Base-by-base conservation (phyloP, 2,888 invertebrate genomes). In the Mythimna impura region DNA sequence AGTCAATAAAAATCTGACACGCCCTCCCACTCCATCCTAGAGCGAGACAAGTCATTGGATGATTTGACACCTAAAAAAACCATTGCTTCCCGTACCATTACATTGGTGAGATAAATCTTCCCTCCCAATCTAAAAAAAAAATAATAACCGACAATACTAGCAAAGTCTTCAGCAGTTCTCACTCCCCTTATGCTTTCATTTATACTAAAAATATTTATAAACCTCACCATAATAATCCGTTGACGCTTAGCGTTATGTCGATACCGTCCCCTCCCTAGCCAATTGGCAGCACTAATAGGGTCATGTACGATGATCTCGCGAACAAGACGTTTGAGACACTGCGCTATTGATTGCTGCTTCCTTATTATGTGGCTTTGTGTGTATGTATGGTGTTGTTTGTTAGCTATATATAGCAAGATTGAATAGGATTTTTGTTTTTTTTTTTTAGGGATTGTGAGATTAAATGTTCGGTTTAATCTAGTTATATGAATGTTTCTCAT, bases 241-340 rank as follows among this genome's bases (percentile, higher is more conserved):
- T 50, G 58, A 82, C 72, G 70, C 25, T 20, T 25, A 34, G 57
- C 22, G 47, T 63, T 54, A 57, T 79, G 78, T 82, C 79, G 80
- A 81, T 62, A 63, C 10, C 50, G 70, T 73, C 70, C 61, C 73
- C 61, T 82, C 73, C 54, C 73, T 78, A 43, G 82, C n/a, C 80
- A 61, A 82, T 78, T 68, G 82, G 30, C 55, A 12, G 72, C 63
- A 69, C 68, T 82, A 82, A 82, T 82, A 82, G 70, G 83, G 80
- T 71, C 80, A 79, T 82, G 82, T 81, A 67, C 73, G 43, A 71
- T 73, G 82, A 79, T 73, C 65, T 72, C 50, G 82, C 66, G 78
- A 73, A 73, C 80, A 82, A 58, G 83, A 65, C 80, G 70, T 63
- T 68, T 57, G 83, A 73, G 79, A 81, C 77, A 75, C 65, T 57